phyloP scores from a whole-genome alignment of 1,140 invertebrate species.

The Listronotus oregonensis region DNA sequence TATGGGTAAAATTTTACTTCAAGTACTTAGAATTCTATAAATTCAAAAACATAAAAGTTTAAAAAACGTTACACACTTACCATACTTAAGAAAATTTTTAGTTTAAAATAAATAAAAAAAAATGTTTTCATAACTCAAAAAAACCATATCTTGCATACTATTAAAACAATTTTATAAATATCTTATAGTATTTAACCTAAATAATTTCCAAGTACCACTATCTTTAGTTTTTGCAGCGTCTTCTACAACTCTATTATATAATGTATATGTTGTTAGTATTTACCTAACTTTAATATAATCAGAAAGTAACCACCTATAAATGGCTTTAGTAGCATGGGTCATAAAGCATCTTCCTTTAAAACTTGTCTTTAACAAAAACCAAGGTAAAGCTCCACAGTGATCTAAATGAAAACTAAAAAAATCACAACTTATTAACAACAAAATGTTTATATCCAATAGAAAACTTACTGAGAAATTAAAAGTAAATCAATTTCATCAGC shows the following conservation, averaged over 20 bases:
- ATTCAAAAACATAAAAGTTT: too few relatives aligned
- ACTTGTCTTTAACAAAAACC: conserved; percentile 96
- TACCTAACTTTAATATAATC: conserved; percentile 98
- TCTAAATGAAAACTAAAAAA: conserved; percentile 91
- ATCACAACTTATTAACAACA: conserved; percentile 9
- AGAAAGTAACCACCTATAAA: conserved; percentile 97
- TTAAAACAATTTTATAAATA: too few relatives aligned
- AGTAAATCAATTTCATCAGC: conserved; percentile 96
- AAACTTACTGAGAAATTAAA: conserved; percentile 90
- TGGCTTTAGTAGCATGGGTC: conserved; percentile 99
- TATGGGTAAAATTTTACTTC: too few relatives aligned
- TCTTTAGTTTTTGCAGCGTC: too few relatives aligned
- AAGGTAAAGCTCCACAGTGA: conserved; percentile 96
- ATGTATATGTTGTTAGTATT: conserved; percentile 5
- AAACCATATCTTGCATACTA: too few relatives aligned
- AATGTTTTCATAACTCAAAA: too few relatives aligned
- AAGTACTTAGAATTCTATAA: too few relatives aligned
- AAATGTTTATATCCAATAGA: not conserved
- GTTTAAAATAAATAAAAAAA: too few relatives aligned
- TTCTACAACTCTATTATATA: not conserved
- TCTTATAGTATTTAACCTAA: too few relatives aligned
- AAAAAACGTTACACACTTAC: too few relatives aligned
- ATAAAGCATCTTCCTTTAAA: conserved; percentile 99
- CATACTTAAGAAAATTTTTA: too few relatives aligned
- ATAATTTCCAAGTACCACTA: too few relatives aligned